phyloP scores from a whole-genome alignment of 2,888 invertebrate species.

The Ganaspis brasiliensis region DNA sequence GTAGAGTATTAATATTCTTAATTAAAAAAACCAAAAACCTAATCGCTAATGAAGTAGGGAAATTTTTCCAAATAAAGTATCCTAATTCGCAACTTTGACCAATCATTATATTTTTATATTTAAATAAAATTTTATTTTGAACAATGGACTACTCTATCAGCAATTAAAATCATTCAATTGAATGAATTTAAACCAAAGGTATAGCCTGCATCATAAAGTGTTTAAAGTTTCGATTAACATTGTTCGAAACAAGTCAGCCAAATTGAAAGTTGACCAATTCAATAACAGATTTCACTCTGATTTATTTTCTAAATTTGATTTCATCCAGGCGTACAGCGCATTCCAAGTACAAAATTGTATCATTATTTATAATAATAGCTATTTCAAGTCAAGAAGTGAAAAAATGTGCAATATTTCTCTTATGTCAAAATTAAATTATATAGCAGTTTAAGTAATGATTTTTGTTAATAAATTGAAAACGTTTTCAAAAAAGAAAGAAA shows the following conservation, averaged over 20 bases:
- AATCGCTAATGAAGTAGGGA: no score
- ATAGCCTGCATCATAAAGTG: neutral
- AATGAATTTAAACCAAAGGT: neutral
- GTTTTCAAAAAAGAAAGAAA: no score
- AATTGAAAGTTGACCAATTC: neutral
- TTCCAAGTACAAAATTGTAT: neutral
- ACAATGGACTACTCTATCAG: neutral
- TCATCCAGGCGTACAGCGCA: no score
- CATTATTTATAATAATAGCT: slow-evolving; percentile 1
- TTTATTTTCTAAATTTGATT: slow-evolving; percentile 25
- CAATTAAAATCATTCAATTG: slow-evolving; percentile 11
- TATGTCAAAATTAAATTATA: no score
- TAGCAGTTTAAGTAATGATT: no score
- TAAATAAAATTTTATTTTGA: neutral
- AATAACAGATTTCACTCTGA: neutral
- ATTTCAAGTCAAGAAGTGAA: no score
- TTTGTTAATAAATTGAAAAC: no score
- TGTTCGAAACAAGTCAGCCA: slow-evolving; percentile 7
- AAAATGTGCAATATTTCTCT: no score
- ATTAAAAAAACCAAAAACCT: no score
- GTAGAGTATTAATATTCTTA: no score
- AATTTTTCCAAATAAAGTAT: no score
- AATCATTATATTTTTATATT: neutral
- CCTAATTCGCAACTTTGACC: no score
- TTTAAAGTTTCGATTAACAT: neutral